Conservation (phyloP, 2,888 invertebrate genomes). For the Hyppa rectilinea region DNA sequence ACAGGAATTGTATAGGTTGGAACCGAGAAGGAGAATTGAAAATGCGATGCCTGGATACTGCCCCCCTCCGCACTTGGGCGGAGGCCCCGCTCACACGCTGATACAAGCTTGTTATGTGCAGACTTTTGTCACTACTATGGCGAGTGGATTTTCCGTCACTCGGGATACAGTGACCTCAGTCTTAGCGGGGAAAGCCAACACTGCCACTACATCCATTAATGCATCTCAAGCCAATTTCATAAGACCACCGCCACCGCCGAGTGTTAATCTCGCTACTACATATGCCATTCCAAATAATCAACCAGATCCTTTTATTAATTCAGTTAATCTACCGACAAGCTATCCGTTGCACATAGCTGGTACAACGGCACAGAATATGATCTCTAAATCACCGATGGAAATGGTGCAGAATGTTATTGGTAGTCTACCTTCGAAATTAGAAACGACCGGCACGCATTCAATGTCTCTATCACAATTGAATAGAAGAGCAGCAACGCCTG, state of each 20-base stretch:
- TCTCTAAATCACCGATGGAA: conserved; percentile 92
- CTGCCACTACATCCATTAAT: conserved; percentile 94
- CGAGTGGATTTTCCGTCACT: conserved; percentile 94
- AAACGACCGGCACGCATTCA: conserved; percentile 85
- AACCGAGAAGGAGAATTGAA: conserved; percentile 79
- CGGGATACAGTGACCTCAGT: conserved; percentile 96
- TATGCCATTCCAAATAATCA: conserved; percentile 88
- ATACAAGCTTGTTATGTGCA: conserved; percentile 87
- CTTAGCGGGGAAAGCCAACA: conserved; percentile 94
- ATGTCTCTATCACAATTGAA: conserved; percentile 75
- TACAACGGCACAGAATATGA: conserved; percentile 88
- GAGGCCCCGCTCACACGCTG: conserved; percentile 85
- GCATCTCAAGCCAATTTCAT: conserved; percentile 89
- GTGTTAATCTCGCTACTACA: conserved; percentile 84
- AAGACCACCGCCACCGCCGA: conserved; percentile 84
- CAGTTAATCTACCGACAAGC: conserved; percentile 86
- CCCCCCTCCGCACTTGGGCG: conserved; percentile 87
- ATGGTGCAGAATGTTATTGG: conserved; percentile 95
- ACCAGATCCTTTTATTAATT: conserved; percentile 87
- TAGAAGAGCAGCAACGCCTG: conserved; percentile 85
- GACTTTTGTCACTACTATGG: conserved; percentile 88
- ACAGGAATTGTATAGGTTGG: conserved; percentile 78
- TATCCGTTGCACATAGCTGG: conserved; percentile 87
- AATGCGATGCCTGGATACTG: conserved; percentile 88
- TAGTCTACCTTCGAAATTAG: conserved; percentile 90